Conservation (phyloP, 2,113 vertebrate genomes). For the Pitta sordida region DNA sequence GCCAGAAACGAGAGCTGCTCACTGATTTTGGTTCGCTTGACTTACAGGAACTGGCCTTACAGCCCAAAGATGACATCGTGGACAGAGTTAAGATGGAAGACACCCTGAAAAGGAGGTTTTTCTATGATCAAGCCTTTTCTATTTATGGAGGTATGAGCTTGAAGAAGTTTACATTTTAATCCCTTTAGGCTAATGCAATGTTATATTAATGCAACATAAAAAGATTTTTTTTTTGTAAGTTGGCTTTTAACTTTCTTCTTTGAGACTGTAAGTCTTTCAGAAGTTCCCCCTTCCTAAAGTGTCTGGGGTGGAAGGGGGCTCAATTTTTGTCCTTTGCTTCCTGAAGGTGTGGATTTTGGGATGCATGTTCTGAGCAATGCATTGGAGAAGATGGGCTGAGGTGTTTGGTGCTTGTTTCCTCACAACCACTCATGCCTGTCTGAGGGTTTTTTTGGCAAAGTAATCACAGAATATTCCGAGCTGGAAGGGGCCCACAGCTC, state of each 20-base stretch:
- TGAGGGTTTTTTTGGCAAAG: neutral
- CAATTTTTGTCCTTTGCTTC: neutral
- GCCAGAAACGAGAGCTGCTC: neutral
- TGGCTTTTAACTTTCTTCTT: neutral
- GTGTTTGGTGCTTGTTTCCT: neutral
- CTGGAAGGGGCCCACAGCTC: neutral
- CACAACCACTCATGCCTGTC: neutral
- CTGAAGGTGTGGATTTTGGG: neutral
- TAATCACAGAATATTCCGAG: neutral
- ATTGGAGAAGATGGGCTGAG: neutral
- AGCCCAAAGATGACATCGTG: slow-evolving; percentile 94
- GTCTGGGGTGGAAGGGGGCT: neutral
- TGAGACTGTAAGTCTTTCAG: neutral
- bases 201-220: neutral
- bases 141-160: slow-evolving; percentile 91
- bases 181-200: neutral
- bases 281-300: neutral
- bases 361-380: neutral
- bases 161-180: neutral
- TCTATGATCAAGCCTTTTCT: slow-evolving; percentile 97
- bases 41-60: slow-evolving; percentile 87
- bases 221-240: neutral
- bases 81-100: slow-evolving; percentile 98
- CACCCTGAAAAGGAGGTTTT: slow-evolving; percentile 95
- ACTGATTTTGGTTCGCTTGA: neutral